These are phyloP conservation scores for Hydropotes inermis DNA, from an alignment of 2,113 vertebrate genomes.

Conservation along the genomic window DNA sequence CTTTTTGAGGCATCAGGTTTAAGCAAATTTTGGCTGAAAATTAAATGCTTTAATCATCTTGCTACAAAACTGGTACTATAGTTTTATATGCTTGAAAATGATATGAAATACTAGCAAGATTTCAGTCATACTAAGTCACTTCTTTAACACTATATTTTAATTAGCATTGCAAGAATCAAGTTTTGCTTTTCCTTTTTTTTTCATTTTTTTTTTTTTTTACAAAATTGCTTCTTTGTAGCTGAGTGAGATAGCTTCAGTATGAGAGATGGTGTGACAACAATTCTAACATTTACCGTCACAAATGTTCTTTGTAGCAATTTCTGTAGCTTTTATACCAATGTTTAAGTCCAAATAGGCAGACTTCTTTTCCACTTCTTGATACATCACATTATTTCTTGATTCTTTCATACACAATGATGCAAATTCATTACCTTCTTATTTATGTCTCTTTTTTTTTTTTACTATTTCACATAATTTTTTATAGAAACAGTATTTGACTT, in stretches of 20 bases:
- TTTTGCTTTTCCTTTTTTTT: not conserved
- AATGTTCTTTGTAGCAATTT: not conserved
- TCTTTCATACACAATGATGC: not conserved
- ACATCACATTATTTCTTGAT: not conserved
- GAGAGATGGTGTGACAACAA: not conserved
- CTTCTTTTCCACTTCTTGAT: not conserved
- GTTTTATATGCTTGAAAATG: conserved; percentile 29
- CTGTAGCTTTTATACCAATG: not conserved
- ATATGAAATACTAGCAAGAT: not conserved
- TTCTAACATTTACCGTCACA: not conserved
- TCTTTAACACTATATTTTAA: not conserved
- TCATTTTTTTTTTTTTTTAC: not conserved
- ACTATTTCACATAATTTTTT: not conserved
- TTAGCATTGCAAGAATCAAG: not conserved
- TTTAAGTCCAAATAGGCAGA: not conserved
- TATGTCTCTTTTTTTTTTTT: not conserved
- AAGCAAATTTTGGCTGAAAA: conserved; percentile 9
- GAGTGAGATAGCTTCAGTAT: not conserved
- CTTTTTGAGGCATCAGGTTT: not conserved
- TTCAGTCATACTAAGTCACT: not conserved
- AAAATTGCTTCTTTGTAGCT: not conserved
- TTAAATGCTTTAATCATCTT: not conserved
- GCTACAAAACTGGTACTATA: not conserved
- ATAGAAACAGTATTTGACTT: not conserved
- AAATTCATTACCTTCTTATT: conserved; percentile 15